Percentiles rank a stretch among this genome's conserved stretches.
Conservation (phyloP, 2,113 vertebrate species). For the Pseudopodoces humilis region DNA sequence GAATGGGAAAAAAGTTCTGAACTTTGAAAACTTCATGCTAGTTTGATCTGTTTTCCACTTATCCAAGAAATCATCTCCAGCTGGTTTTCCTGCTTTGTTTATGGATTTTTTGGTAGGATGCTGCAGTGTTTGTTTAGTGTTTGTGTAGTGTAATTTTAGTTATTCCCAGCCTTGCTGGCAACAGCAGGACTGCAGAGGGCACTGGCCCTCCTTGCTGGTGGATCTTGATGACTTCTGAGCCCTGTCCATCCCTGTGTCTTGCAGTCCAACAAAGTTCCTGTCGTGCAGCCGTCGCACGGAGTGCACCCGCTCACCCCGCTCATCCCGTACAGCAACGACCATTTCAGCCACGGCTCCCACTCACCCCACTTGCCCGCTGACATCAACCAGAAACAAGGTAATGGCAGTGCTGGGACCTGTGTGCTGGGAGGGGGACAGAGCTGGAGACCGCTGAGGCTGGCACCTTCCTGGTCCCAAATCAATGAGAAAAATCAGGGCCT, state of each 20-base stretch:
- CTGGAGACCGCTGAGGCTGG: neutral
- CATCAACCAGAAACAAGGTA: constrained; percentile 98
- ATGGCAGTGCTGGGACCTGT: neutral
- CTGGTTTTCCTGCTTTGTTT: neutral
- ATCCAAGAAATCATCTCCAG: neutral
- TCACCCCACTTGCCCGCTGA: constrained; percentile 90
- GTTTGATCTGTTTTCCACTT: neutral
- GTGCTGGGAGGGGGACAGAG: neutral
- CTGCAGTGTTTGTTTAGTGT: neutral
- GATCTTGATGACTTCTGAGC: neutral
- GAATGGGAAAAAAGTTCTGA: neutral
- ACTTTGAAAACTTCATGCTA: neutral
- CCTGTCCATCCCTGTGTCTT: constrained; percentile 59
- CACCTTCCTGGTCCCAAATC: neutral
- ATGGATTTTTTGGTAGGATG: neutral
- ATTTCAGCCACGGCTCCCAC: constrained; percentile 88
- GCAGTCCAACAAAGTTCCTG: constrained; percentile 95
- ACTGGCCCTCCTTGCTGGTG: neutral
- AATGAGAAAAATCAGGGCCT: neutral
- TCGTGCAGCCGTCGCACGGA: constrained; percentile 91
- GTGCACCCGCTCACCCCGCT: constrained; percentile 94
- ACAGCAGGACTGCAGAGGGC: neutral
- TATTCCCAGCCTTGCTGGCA: neutral
- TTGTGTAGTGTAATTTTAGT: neutral
- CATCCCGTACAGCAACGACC: constrained; percentile 93